Percentiles rank a stretch among this genome's conserved stretches.
phyloP scores from a whole-genome alignment of 2,888 invertebrate genomes.

The Xestia sexstrigata region DNA sequence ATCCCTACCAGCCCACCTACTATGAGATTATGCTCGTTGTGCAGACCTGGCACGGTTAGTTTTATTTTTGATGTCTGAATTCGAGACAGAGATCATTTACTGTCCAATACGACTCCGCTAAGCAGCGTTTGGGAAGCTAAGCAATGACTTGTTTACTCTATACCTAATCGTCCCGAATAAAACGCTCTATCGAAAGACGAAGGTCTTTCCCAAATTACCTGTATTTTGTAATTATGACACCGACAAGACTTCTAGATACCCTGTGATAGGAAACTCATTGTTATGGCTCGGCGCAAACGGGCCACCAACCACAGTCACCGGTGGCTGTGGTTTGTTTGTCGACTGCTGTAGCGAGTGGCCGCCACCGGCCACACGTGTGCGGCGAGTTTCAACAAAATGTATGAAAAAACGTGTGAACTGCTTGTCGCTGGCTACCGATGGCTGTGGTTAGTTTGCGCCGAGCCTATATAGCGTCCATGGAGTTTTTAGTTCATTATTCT shows the following conservation, averaged over 20 bases:
- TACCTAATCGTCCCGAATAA: not conserved
- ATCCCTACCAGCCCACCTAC: constrained; percentile 62
- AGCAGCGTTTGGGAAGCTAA: not conserved
- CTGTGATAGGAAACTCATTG: no score
- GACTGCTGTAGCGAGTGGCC: no score
- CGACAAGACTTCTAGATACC: not conserved
- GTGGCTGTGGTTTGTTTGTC: no score
- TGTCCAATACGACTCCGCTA: not conserved
- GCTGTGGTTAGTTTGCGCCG: no score
- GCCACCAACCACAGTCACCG: no score
- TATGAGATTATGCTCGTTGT: constrained; percentile 67
- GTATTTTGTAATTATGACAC: not conserved
- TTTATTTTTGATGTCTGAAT: not conserved
- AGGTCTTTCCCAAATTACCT: not conserved
- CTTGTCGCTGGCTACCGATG: no score
- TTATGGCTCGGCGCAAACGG: no score
- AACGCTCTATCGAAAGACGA: not conserved
- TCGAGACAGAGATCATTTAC: not conserved
- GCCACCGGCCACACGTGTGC: no score
- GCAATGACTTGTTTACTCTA: not conserved
- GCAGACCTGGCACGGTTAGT: constrained; percentile 73
- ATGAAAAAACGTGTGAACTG: no score
- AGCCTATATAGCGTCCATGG: not conserved
- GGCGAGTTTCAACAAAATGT: no score
- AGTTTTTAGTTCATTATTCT: not conserved